Evolutionary conservation across 1,140 invertebrate genomes (phyloP).

Genomic region (Harpegnathos saltator): DNA sequence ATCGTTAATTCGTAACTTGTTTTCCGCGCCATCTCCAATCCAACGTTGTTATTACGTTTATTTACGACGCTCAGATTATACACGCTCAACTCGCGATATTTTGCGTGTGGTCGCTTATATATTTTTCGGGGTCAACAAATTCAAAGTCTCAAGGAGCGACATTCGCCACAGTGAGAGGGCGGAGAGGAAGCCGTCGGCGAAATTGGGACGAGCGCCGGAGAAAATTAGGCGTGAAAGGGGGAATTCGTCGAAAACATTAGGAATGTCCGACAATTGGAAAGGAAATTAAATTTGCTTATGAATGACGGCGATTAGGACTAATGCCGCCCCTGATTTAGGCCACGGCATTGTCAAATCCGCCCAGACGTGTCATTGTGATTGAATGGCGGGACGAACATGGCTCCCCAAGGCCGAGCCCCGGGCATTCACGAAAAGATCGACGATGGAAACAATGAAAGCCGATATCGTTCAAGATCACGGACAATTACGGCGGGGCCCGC

Average conservation of each 20-base stretch:
- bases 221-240: constrained; percentile 60
- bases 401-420: neutral
- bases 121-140: constrained; percentile 29
- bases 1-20: neutral
- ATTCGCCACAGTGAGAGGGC: neutral
- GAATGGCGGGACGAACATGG: constrained; percentile 5
- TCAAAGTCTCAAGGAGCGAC: constrained; percentile 6
- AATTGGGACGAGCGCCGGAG: constrained; percentile 30
- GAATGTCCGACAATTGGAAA: constrained; percentile 61
- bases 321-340: constrained; percentile 68
- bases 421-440: constrained; percentile 16
- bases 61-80: neutral
- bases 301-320: constrained; percentile 75
- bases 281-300: constrained; percentile 77
- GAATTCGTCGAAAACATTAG: constrained; percentile 69
- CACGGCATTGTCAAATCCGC: constrained; percentile 59
- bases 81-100: neutral
- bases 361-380: constrained; percentile 65
- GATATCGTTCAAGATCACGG: constrained; percentile 12
- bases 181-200: neutral
- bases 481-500: neutral
- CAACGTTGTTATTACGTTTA: neutral
- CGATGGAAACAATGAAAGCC: constrained; percentile 8
- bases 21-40: too few relatives aligned
- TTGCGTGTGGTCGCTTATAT: constrained; percentile 7